Conservation (phyloP, 2,797 vertebrate genomes). For the Pseudochromis fuscus region DNA sequence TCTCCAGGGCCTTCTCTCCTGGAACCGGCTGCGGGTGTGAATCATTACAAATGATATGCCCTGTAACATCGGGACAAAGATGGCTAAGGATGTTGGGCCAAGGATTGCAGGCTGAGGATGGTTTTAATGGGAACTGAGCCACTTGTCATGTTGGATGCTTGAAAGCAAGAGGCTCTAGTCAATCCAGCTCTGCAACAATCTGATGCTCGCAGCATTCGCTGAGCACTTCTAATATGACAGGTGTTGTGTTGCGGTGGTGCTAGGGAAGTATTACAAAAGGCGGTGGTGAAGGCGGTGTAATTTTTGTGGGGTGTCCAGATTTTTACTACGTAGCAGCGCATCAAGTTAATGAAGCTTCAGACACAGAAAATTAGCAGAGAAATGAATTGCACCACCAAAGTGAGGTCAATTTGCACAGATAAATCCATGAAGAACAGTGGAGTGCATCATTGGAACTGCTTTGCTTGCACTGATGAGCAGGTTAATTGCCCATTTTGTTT, state of each 20-base stretch:
- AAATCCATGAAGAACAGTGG: constrained; percentile 81
- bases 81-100: constrained; percentile 63
- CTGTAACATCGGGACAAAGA: constrained; percentile 75
- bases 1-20: constrained; percentile 77
- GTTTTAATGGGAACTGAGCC: constrained; percentile 64
- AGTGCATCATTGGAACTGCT: constrained; percentile 71
- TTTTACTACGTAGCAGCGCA: constrained; percentile 67
- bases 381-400: constrained; percentile 81
- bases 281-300: constrained; percentile 49
- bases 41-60: constrained; percentile 86
- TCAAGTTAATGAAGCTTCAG: constrained; percentile 80
- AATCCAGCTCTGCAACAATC: constrained; percentile 55
- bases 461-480: constrained; percentile 75
- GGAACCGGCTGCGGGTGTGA: constrained; percentile 78
- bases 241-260: constrained; percentile 43
- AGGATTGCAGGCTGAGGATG: constrained; percentile 51
- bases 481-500: constrained; percentile 85
- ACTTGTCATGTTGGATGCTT: constrained; percentile 67
- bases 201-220: constrained; percentile 58
- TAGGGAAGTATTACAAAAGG: constrained; percentile 29
- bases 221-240: constrained; percentile 50
- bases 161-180: constrained; percentile 66
- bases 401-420: constrained; percentile 83
- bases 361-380: constrained; percentile 82
- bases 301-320: constrained; percentile 66